These are phyloP conservation scores for Pipa parva DNA, from an alignment of 2,113 vertebrate genomes.

Conservation along the genomic window DNA sequence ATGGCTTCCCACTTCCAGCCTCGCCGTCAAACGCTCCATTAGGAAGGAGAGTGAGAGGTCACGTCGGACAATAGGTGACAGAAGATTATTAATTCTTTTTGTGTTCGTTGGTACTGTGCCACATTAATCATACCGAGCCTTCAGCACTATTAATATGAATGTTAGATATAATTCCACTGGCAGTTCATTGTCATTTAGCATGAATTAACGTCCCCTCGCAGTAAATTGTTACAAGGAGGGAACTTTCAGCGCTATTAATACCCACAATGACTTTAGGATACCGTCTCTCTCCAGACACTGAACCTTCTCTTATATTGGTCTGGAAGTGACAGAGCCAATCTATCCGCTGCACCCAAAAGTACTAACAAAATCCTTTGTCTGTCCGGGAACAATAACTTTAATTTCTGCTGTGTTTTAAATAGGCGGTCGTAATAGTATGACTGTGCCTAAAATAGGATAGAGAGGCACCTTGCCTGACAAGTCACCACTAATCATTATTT, in stretches of 20 bases:
- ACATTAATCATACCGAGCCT: slow-evolving; percentile 5
- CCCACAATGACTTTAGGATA: not conserved
- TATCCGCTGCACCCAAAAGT: too few relatives aligned
- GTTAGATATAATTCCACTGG: slow-evolving; percentile 5
- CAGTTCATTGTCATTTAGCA: slow-evolving; percentile 25
- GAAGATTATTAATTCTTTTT: slow-evolving; percentile 1
- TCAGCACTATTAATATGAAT: not conserved
- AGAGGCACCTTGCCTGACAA: too few relatives aligned
- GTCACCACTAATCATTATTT: too few relatives aligned
- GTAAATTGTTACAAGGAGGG: slow-evolving; percentile 18
- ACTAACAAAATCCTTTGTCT: too few relatives aligned
- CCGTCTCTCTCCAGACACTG: not conserved
- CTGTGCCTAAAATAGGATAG: too few relatives aligned
- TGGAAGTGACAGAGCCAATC: too few relatives aligned
- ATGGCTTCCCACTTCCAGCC: not conserved
- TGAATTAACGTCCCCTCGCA: slow-evolving; percentile 24
- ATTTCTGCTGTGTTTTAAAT: too few relatives aligned
- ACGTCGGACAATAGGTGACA: not conserved
- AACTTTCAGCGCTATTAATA: not conserved
- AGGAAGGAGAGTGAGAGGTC: slow-evolving; percentile 1
- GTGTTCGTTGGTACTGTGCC: slow-evolving; percentile 5
- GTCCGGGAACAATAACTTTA: too few relatives aligned
- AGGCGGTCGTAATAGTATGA: too few relatives aligned
- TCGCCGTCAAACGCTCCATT: not conserved
- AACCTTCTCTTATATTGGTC: too few relatives aligned